These are phyloP conservation scores for Nothura maculosa DNA, from an alignment of 2,797 vertebrate species.

Conservation along the genomic window DNA sequence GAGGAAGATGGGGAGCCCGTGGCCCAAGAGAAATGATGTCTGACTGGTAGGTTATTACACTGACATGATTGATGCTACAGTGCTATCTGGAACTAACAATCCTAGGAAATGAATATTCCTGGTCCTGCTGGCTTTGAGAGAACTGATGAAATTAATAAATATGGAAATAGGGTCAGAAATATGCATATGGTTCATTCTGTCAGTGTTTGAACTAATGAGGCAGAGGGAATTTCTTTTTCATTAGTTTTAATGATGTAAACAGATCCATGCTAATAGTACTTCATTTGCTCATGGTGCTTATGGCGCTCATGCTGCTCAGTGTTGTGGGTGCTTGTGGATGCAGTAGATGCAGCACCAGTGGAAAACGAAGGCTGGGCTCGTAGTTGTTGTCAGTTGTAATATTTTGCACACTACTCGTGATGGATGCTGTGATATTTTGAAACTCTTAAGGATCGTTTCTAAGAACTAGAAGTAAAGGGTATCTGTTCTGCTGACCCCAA, in stretches of 20 bases:
- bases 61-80: background rate
- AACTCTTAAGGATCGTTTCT: background rate
- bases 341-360: background rate
- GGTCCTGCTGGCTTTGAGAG: background rate
- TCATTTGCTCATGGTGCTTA: accelerated
- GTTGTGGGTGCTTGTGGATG: background rate
- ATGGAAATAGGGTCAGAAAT: background rate
- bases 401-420: background rate
- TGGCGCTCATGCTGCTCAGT: background rate
- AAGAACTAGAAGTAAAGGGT: background rate
- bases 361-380: background rate
- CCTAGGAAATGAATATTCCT: background rate
- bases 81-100: background rate
- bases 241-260: background rate
- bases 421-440: background rate
- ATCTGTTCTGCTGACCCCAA: accelerated
- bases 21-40: background rate
- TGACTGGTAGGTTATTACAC: background rate
- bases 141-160: constrained; percentile 14
- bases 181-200: background rate
- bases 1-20: background rate
- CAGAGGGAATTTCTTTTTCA: background rate
- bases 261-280: background rate
- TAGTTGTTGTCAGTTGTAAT: background rate
- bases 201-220: background rate